phyloP scores from a whole-genome alignment of 2,888 invertebrate species.

The Tetragonisca angustula region DNA sequence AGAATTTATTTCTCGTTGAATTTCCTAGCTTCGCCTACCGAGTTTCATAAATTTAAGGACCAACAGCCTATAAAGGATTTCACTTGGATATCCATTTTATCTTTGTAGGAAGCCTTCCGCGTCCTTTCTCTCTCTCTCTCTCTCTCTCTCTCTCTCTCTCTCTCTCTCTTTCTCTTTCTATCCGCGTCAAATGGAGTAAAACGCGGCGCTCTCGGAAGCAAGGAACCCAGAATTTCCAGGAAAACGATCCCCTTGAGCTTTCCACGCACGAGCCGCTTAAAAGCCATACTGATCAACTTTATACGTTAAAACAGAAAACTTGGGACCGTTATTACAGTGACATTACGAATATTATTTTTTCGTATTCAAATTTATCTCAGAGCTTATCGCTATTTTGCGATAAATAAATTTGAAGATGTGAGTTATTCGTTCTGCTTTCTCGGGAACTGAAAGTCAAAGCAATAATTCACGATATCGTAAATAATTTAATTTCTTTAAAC shows the following conservation, averaged over 20 bases:
- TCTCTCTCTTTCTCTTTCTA: too few relatives aligned
- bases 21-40: constrained; percentile 20
- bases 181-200: too few relatives aligned
- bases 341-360: not conserved
- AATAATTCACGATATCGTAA: too few relatives aligned
- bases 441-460: too few relatives aligned
- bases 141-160: not conserved
- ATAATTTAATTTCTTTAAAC: too few relatives aligned
- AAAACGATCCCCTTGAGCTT: not conserved
- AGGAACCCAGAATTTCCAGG: not conserved
- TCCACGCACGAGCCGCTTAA: not conserved
- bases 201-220: not conserved
- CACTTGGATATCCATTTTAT: constrained; percentile 25
- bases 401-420: too few relatives aligned
- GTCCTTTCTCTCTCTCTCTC: not conserved
- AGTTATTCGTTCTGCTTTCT: too few relatives aligned
- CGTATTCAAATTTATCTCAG: too few relatives aligned
- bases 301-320: not conserved
- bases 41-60: constrained; percentile 18
- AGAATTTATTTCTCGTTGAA: constrained; percentile 17
- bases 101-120: not conserved
- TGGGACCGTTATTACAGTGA: not conserved
- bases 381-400: too few relatives aligned
- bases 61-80: constrained; percentile 36
- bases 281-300: not conserved